A percentile compares a stretch with the other conserved stretches of the same genome.
Evolutionary conservation across 2,113 vertebrate genomes (phyloP).

Genomic region (Gadus macrocephalus): DNA sequence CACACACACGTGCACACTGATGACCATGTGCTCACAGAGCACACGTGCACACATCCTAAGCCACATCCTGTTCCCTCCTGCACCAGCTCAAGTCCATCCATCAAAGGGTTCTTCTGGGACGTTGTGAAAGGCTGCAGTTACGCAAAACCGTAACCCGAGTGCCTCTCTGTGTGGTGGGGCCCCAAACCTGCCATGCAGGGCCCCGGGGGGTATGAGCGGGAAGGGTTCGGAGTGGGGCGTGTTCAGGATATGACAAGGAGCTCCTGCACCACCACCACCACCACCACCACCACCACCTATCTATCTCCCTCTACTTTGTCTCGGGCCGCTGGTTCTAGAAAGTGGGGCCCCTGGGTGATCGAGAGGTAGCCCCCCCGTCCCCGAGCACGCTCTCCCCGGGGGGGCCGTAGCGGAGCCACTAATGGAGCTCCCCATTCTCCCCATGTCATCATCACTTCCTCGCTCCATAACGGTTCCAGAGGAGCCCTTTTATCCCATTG

Average conservation of each 20-base stretch:
- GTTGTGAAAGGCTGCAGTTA: constrained; percentile 48
- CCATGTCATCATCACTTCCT: constrained; percentile 84
- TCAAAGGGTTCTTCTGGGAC: constrained; percentile 48
- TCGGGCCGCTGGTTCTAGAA: too few relatives aligned
- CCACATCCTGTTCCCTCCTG: constrained; percentile 43
- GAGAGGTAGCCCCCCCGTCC: constrained; percentile 60
- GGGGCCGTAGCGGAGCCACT: constrained; percentile 67
- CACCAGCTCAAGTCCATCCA: constrained; percentile 61
- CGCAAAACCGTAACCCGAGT: constrained; percentile 67
- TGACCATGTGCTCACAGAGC: not conserved
- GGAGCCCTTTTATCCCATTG: constrained; percentile 83
- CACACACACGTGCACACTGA: not conserved
- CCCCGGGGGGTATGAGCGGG: not conserved
- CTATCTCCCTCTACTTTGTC: too few relatives aligned
- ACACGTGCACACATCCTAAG: constrained; percentile 18
- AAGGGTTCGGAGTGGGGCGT: not conserved
- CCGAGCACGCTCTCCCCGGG: constrained; percentile 46
- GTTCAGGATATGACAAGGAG: constrained; percentile 35
- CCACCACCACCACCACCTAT: too few relatives aligned
- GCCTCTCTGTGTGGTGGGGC: constrained; percentile 14
- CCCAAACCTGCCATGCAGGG: not conserved
- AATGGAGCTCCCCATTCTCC: constrained; percentile 75
- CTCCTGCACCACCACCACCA: constrained; percentile 52
- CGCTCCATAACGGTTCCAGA: constrained; percentile 81
- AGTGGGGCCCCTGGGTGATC: constrained; percentile 25